Base-by-base conservation (phyloP, 2,888 invertebrate species). In the Hirtodrosophila duncani region DNA sequence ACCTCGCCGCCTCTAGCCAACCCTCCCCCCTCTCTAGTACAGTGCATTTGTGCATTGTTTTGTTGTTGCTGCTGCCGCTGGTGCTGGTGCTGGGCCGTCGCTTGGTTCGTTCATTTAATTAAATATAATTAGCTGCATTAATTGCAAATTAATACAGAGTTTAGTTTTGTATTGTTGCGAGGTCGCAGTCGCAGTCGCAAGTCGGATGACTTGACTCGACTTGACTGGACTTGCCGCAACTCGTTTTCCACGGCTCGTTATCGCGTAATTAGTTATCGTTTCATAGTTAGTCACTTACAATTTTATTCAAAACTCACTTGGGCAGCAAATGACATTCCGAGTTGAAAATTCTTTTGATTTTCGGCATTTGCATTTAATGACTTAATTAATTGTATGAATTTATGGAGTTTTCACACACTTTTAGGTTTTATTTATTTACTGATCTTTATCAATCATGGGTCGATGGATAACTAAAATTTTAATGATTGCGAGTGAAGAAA, bases 131-230 rank as follows among this genome's bases (percentile, higher is more conserved):
- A 77, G 82, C 72, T 80, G 69, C 77, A 77, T 81, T 81, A 77
- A 77, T 77, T 80, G 80, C 70, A 80, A 80, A 81, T 81, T 77
- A 81, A 77, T 81, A 81, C 81, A 75, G 69, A 81, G 72, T 67
- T 81, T 79, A 70, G 59, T 60, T 70, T 62, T 50, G 55, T 58
- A 58, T 60, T 71, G 75, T 77, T 72, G 69, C 61, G 60, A 46
- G 39, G 61, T 26, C 26, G 46, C 26, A 38, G n/a, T 30, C 11
- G n/a, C n/a, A n/a, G n/a, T n/a, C 48, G 29, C 23, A 16, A 16
- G 18, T 11, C 6, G 21, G 16, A 17, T 18, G 18, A 26, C 13
- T 24, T 17, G 36, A 21, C 26, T 26, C n/a, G n/a, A n/a, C 42
- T 30, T 21, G 30, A 33, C 27, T 21, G 13, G 27, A 42, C 57